A percentile compares a stretch with the other conserved stretches of the same genome.
Conservation (phyloP, 2,113 vertebrate species). For the Aix galericulata region DNA sequence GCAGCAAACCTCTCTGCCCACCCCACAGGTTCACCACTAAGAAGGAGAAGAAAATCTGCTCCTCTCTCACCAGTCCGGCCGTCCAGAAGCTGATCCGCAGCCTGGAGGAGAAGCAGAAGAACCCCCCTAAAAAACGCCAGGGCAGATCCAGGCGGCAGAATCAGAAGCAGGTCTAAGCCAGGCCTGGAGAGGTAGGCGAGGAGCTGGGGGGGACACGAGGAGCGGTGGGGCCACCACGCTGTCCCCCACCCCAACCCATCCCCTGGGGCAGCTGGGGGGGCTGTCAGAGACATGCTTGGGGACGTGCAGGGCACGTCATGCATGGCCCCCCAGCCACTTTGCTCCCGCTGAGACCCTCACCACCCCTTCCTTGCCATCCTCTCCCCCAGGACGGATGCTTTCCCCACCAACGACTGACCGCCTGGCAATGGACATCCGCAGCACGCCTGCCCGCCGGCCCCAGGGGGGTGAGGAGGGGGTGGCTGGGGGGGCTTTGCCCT, state of each 20-base stretch:
- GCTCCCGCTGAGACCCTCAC: not conserved
- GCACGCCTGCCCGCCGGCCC: accelerated
- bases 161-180: not conserved
- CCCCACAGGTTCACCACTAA: constrained; percentile 24
- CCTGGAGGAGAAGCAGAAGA: not conserved
- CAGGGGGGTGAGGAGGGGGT: not conserved
- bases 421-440: not conserved
- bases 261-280: not conserved
- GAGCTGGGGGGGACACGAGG: accelerated
- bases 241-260: not conserved
- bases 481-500: not conserved
- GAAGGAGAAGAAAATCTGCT: not conserved
- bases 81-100: not conserved
- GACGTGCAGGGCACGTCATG: accelerated
- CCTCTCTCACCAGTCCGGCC: accelerated
- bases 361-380: not conserved
- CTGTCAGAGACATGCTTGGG: not conserved
- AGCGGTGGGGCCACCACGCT: not conserved
- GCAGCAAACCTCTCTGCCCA: not conserved
- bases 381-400: not conserved
- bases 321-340: accelerated
- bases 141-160: not conserved
- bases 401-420: not conserved
- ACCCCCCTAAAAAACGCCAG: accelerated
- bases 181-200: not conserved